These are phyloP conservation scores for Pyxicephalus adspersus DNA, from an alignment of 2,113 vertebrate species.

Conservation along the genomic window DNA sequence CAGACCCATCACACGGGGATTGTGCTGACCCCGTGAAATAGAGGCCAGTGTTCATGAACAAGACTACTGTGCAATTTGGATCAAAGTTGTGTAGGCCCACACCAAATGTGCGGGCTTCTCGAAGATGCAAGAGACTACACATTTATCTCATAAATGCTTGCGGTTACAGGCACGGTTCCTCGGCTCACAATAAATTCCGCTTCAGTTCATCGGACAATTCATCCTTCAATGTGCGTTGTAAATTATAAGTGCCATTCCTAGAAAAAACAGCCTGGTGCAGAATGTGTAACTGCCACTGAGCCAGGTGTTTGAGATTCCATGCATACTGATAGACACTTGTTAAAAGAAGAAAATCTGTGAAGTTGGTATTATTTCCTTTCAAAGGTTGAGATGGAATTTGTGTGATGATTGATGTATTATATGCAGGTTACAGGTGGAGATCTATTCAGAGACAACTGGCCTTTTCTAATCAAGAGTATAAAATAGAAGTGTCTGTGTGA, in stretches of 20 bases:
- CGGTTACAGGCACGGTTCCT: constrained; percentile 1
- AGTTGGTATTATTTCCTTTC: neutral
- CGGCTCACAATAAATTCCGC: neutral
- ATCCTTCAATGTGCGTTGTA: constrained; percentile 10
- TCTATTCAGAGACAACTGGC: too few species aligned
- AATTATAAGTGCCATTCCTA: constrained; percentile 16
- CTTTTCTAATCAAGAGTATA: too few species aligned
- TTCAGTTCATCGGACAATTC: constrained; percentile 5
- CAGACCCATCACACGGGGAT: neutral
- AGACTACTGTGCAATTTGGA: constrained; percentile 18
- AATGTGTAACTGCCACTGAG: neutral
- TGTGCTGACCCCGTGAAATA: constrained; percentile 4
- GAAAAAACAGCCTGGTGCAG: neutral
- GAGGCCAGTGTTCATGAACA: constrained; percentile 19
- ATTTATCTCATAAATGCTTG: constrained; percentile 2
- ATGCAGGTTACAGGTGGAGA: neutral
- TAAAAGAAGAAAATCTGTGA: neutral
- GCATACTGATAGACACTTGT: neutral
- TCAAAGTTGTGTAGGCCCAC: neutral
- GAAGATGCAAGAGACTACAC: neutral
- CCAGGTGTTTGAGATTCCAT: neutral
- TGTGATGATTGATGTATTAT: neutral
- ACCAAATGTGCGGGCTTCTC: constrained; percentile 6
- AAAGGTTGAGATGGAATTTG: neutral
- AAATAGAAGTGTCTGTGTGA: too few species aligned